Evolutionary conservation across 2,888 invertebrate genomes (phyloP).

Genomic region (Phragmatobia fuliginosa): DNA sequence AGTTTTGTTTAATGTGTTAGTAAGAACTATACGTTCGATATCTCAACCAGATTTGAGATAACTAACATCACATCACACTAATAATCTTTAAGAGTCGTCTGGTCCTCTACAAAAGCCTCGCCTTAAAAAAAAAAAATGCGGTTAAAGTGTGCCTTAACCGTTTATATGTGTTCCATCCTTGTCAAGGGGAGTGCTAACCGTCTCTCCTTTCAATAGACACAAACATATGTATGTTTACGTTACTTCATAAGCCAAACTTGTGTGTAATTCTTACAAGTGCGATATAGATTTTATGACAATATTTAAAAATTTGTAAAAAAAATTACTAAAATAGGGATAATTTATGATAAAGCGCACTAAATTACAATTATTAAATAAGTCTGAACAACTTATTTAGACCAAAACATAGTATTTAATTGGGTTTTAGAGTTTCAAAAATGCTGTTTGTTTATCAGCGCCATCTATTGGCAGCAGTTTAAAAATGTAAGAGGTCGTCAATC

Average conservation of each 20-base stretch:
- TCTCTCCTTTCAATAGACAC: constrained; percentile 99
- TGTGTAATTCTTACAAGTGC: constrained; percentile 47
- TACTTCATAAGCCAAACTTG: constrained; percentile 25
- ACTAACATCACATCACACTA: too few species aligned
- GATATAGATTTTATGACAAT: constrained; percentile 41
- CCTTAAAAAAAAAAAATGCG: constrained; percentile 62
- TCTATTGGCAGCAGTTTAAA: constrained; percentile 32
- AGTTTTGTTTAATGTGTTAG: too few species aligned
- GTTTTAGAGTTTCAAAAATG: background rate
- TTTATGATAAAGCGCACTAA: too few species aligned
- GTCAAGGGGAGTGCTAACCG: constrained; percentile 98
- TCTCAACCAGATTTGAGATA: too few species aligned
- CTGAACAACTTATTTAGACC: background rate
- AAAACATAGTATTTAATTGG: background rate
- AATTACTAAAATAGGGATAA: background rate
- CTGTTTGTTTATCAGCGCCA: constrained; percentile 38
- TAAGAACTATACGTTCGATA: too few species aligned
- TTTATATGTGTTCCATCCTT: constrained; percentile 91
- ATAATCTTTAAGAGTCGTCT: too few species aligned
- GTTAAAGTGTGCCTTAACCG: constrained; percentile 71
- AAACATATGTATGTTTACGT: fast-evolving
- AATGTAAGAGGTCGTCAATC: background rate
- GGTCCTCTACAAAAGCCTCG: too few species aligned
- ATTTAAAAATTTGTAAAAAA: background rate
- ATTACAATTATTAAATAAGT: background rate